Evolutionary conservation across 1,140 invertebrate species (phyloP), one percentile per base, ranked within the genome.

Genomic region (Apis dorsata): DNA sequence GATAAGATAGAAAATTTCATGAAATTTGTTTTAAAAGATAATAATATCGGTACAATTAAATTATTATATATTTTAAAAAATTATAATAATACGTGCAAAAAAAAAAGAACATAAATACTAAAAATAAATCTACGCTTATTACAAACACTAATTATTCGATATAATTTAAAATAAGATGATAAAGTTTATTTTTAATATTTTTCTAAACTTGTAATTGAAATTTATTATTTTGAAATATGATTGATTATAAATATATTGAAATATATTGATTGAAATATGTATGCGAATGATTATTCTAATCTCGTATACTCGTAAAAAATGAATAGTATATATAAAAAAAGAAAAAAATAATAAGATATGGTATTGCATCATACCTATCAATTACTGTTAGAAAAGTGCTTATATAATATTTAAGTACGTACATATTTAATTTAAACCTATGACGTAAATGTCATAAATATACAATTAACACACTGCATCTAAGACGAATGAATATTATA

Each of bases 391-490:
- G n/a, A 51, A 28, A 21, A 79, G 1, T n/a, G 55, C 7, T 70
- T 79, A 55, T 79, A 66, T 21, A 79, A 69, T 68, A 2, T 44
- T 49, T 17, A 13, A 34, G 9, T 51, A 17, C 34, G 9, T 51
- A 17, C 34, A n/a, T 53, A 49, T 28, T 49, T 71, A 60, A 71
- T 71, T 53, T 53, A 71, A 60, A 60, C 15, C 12, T 62, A 19
- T 62, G 68, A 71, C 66, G 17, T n/a, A 79, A 71, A 60, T 60
- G 55, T 70, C 66, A 69, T 17, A 60, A 7, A 17, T 60, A 55
- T 7, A 60, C 17, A 24, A 69, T 51, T 51, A 60, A 21, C n/a
- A 5, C 71, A 53, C 17, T 51, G n/a, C n/a, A 28, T 71, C 62
- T 51, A 28, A 17, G 12, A 49, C 21, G 24, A 71, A 51, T 13